Evolutionary conservation across 2,888 invertebrate species (phyloP).

Genomic region (Andrena dorsata): DNA sequence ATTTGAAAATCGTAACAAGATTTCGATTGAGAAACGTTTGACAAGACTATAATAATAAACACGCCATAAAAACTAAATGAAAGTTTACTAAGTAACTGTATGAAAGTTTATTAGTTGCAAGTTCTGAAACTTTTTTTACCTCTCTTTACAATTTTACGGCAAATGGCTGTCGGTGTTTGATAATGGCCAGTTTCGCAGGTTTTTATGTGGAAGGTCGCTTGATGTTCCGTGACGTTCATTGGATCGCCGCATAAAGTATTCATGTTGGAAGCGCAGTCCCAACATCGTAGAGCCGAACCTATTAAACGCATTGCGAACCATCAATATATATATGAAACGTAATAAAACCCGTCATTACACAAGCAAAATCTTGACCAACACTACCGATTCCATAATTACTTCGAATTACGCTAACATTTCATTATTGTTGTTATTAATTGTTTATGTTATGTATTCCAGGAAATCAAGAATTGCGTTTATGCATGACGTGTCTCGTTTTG

Average conservation of each 20-base stretch:
- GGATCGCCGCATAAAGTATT: constrained; percentile 91
- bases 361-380: not conserved
- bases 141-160: constrained; percentile 91
- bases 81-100: not conserved
- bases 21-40: not conserved
- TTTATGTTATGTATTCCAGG: not conserved
- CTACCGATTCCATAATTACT: not conserved
- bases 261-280: constrained; percentile 91
- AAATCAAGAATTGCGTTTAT: not conserved
- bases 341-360: not conserved
- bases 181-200: constrained; percentile 73
- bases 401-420: not conserved
- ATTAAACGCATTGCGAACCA: constrained; percentile 60
- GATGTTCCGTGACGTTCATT: constrained; percentile 87
- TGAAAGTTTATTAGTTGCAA: not conserved
- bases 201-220: constrained; percentile 82
- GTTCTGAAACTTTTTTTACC: constrained; percentile 86
- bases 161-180: constrained; percentile 86
- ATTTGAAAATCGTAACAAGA: too few relatives aligned
- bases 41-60: not conserved
- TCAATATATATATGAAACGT: not conserved
- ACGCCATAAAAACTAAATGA: not conserved
- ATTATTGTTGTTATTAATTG: not conserved
- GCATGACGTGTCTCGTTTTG: not conserved
- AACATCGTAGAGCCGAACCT: constrained; percentile 90